Conservation (phyloP, 2,797 vertebrate species). For the Microctenopoma stevenorrisi region DNA sequence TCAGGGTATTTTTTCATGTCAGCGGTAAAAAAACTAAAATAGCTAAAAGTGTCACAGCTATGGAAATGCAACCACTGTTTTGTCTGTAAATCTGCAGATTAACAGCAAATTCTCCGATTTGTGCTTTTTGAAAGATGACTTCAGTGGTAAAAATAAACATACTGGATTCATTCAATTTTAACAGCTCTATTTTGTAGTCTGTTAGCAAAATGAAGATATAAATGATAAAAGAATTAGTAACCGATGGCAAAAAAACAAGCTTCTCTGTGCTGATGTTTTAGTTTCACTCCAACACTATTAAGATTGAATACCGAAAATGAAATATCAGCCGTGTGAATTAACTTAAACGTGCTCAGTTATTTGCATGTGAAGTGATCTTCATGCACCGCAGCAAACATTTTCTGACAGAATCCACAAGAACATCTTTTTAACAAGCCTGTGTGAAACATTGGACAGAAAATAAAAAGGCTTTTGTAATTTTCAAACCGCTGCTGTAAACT, state of each 20-base stretch:
- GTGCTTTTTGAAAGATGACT: neutral
- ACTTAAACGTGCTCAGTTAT: neutral
- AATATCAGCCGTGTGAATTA: neutral
- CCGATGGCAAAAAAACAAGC: neutral
- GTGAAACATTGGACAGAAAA: slow-evolving; percentile 1
- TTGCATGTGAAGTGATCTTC: neutral
- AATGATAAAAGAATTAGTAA: neutral
- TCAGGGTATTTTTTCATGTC: too few species aligned
- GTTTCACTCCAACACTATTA: neutral
- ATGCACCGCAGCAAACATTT: neutral
- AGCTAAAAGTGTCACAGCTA: too few species aligned
- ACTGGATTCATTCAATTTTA: neutral
- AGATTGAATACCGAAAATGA: neutral
- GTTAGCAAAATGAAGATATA: neutral
- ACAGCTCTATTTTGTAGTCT: neutral
- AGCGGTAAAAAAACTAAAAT: too few species aligned
- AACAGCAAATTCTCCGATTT: neutral
- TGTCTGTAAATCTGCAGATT: too few species aligned
- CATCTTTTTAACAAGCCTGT: neutral
- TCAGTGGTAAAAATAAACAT: neutral
- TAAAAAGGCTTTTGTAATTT: neutral
- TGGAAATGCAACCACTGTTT: too few species aligned
- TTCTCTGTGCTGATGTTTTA: neutral
- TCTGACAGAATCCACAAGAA: slow-evolving; percentile 12
- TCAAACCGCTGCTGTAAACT: neutral